These are phyloP conservation scores for Chaetoderma sp. DNA, from an alignment of 2,888 invertebrate species.

Conservation along the genomic window DNA sequence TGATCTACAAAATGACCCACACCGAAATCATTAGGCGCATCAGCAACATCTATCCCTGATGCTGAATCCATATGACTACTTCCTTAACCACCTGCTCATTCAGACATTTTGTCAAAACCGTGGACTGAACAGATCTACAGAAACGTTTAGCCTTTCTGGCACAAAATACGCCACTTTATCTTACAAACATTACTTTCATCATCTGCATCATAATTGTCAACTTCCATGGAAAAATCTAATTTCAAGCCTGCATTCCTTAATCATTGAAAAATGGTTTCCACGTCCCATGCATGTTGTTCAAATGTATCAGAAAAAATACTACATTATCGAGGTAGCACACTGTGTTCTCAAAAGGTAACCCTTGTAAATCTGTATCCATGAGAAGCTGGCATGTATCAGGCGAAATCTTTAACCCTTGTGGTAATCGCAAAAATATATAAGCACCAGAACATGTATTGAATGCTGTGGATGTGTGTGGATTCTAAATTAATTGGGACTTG, in stretches of 20 bases:
- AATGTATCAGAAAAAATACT: conserved; percentile 10
- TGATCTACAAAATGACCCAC: too few relatives aligned
- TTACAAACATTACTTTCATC: too few relatives aligned
- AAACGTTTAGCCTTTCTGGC: too few relatives aligned
- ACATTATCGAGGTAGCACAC: conserved; percentile 18
- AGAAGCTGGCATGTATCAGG: conserved; percentile 11
- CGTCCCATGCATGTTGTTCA: neutral
- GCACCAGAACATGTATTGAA: conserved; percentile 2
- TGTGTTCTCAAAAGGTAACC: neutral
- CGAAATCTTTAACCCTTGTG: neutral
- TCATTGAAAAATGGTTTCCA: neutral
- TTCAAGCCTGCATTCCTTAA: neutral
- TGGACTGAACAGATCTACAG: too few relatives aligned
- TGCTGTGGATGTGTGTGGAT: neutral
- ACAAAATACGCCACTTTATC: too few relatives aligned
- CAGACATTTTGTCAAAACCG: too few relatives aligned
- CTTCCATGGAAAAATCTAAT: too few relatives aligned
- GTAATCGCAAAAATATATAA: conserved; percentile 7
- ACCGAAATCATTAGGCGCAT: too few relatives aligned
- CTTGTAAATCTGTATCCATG: conserved; percentile 5
- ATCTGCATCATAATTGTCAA: too few relatives aligned
- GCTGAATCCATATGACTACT: too few relatives aligned
- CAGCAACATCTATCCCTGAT: too few relatives aligned
- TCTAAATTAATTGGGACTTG: conserved; percentile 2
- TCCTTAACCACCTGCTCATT: too few relatives aligned